Evolutionary conservation across 2,113 vertebrate genomes (phyloP), one percentile per base, ranked within the genome.

Genomic region (Notiomystis cincta): DNA sequence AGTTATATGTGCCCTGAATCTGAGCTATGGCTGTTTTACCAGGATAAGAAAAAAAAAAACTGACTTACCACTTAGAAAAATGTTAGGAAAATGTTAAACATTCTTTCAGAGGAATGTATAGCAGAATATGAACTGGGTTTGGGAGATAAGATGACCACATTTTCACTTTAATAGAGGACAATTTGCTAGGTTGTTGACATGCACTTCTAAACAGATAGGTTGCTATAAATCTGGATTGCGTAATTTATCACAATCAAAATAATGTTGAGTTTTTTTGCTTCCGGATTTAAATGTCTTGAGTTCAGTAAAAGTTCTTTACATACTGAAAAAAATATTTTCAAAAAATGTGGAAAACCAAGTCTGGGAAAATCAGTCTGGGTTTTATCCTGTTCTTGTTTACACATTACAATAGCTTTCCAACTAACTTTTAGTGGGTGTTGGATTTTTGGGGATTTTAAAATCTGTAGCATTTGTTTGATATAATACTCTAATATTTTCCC

Each of bases 211-310:
- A 86, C 23, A 80, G 17, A 37, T 8, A 69, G 4, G 0, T 50
- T 58, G 7, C 10, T 64, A 4, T 53, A 65, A 80, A 92, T 57
- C 24, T 75, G 18, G 27, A 79, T 42, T 73, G 10, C 5, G 1
- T 24, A 38, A 62, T 40, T 87, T 44, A 62, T 18, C 37, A 37
- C 2, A 21, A 18, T 48, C 10, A 71, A 56, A 58, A 13, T 13
- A 64, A 11, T 2, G 0, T 7, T 37, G 12, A 0, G 0, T 2
- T 54, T 60, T 27, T 9, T 80, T 89, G 4, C 3, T 27, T 73
- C 7, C 15, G 78, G 8, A 62, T 86, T 84, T 80, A 56, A 73
- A 69, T 75, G 11, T 42, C 7, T 3, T 50, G 45, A 42, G 4
- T 78, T 80, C 18, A 66, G 2, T 35, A 69, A 76, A 58, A 73